A percentile compares a stretch with the other conserved stretches of the same genome.
phyloP scores from a whole-genome alignment of 2,888 invertebrate genomes.

The Entomobrya multifasciata region DNA sequence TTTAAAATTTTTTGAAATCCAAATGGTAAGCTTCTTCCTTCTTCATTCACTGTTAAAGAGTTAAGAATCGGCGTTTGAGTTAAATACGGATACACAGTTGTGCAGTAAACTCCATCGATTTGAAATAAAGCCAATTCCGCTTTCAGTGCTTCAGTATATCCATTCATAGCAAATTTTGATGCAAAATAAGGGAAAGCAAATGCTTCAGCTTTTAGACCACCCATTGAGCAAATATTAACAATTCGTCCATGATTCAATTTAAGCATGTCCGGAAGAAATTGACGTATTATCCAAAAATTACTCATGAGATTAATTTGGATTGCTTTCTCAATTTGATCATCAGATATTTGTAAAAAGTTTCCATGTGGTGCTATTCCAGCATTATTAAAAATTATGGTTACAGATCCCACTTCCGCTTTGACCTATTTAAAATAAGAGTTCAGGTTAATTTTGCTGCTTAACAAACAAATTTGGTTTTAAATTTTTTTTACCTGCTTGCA shows the following conservation, averaged over 20 bases:
- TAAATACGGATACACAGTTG: slow-evolving; percentile 45
- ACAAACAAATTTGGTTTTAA: too few relatives aligned
- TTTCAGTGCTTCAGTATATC: slow-evolving; percentile 44
- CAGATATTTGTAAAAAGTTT: slow-evolving; percentile 52
- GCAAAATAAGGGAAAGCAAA: slow-evolving; percentile 50
- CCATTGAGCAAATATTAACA: slow-evolving; percentile 56
- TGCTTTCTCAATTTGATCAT: slow-evolving; percentile 64
- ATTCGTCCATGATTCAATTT: slow-evolving; percentile 64
- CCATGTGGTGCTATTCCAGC: slow-evolving; percentile 63
- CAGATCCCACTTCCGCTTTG: too few relatives aligned
- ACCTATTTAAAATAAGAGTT: too few relatives aligned
- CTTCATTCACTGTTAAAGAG: too few relatives aligned
- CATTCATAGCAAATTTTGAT: slow-evolving; percentile 50
- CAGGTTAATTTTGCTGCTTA: too few relatives aligned
- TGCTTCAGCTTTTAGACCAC: neutral
- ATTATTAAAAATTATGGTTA: slow-evolving; percentile 74
- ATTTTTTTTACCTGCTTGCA: too few relatives aligned
- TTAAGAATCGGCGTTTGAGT: neutral
- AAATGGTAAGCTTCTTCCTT: too few relatives aligned
- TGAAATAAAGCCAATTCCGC: slow-evolving; percentile 46
- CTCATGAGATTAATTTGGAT: slow-evolving; percentile 68
- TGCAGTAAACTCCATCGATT: slow-evolving; percentile 1
- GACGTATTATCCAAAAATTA: slow-evolving; percentile 71
- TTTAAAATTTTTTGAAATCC: slow-evolving; percentile 45
- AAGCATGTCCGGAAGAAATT: slow-evolving; percentile 72